Evolutionary conservation across 2,797 vertebrate species (phyloP).

Genomic region (Cynopterus sphinx): DNA sequence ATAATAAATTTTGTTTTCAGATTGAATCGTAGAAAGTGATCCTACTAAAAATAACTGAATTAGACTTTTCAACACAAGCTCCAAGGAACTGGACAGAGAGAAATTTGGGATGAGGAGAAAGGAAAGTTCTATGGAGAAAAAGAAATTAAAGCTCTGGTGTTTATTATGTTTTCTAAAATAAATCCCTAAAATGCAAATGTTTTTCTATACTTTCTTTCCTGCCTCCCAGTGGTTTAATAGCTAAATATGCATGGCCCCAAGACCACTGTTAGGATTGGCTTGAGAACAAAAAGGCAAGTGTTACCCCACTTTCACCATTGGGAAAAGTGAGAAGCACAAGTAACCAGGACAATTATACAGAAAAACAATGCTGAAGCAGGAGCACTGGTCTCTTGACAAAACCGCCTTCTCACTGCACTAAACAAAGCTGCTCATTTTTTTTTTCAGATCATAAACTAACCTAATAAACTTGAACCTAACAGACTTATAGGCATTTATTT

Average conservation of each 20-base stretch:
- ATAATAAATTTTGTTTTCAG: not conserved
- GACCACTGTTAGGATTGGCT: not conserved
- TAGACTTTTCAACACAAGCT: not conserved
- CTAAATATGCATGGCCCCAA: not conserved
- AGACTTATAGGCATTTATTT: not conserved
- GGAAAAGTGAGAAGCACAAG: not conserved
- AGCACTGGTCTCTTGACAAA: not conserved
- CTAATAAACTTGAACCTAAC: not conserved
- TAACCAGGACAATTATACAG: not conserved
- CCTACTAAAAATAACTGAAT: constrained; percentile 30
- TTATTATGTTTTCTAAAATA: constrained; percentile 38
- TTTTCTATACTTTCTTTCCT: not conserved
- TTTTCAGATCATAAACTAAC: no score
- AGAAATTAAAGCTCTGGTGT: not conserved
- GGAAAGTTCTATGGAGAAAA: not conserved
- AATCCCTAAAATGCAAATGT: not conserved
- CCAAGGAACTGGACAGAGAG: not conserved
- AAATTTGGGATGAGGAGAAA: not conserved
- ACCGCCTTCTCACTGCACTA: not conserved
- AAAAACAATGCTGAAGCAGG: not conserved
- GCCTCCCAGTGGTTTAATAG: not conserved
- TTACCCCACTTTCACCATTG: not conserved
- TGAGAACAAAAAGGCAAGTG: not conserved
- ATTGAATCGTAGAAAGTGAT: not conserved
- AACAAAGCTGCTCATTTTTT: not conserved